Evolutionary conservation across 2,113 vertebrate species (phyloP).

Genomic region (Psittacus erithacus): DNA sequence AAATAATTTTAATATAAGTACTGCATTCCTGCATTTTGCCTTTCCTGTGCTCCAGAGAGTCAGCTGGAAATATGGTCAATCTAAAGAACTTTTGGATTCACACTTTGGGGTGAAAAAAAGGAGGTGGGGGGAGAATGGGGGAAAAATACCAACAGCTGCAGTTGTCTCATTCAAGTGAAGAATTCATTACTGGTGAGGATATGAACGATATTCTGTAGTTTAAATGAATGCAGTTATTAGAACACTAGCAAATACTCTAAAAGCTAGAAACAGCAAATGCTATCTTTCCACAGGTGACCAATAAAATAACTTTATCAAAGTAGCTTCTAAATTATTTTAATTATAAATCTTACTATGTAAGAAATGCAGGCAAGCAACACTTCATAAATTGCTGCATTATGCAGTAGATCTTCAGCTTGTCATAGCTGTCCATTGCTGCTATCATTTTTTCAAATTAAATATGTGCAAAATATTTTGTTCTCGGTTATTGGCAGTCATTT

Average conservation of each 20-base stretch:
- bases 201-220: not conserved
- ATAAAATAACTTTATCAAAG: not conserved
- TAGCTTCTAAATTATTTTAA: not conserved
- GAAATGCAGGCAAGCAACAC: not conserved
- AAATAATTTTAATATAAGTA: not conserved
- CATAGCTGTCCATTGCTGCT: not conserved
- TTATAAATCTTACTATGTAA: not conserved
- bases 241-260: not conserved
- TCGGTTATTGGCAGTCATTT: not conserved
- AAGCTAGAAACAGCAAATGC: not conserved
- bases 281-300: not conserved
- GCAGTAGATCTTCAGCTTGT: not conserved
- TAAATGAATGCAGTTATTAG: not conserved
- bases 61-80: not conserved
- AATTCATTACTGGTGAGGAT: not conserved
- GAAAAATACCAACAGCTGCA: not conserved
- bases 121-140: not conserved
- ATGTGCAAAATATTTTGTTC: not conserved
- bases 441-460: not conserved
- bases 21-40: not conserved
- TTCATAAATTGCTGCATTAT: not conserved
- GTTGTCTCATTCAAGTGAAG: not conserved
- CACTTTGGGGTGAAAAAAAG: not conserved
- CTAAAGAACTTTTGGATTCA: not conserved
- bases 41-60: not conserved